A percentile compares a stretch with the other conserved stretches of the same genome.
Conservation (phyloP, 2,797 vertebrate species). For the Tauraco hartlaubi region DNA sequence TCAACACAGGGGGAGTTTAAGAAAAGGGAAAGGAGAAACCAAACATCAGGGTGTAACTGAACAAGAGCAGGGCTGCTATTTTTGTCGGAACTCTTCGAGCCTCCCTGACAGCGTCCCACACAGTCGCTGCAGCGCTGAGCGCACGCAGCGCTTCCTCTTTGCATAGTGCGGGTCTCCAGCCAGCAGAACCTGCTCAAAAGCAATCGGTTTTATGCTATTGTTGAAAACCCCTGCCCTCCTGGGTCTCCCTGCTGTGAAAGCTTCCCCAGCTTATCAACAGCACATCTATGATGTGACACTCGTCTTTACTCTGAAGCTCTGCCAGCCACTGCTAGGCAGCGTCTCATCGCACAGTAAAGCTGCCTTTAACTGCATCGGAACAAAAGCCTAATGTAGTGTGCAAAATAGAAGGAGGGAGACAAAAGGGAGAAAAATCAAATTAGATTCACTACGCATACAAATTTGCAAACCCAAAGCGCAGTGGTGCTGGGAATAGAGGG, state of each 20-base stretch:
- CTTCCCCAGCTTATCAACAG: background rate
- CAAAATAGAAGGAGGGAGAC: background rate
- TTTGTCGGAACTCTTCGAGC: background rate
- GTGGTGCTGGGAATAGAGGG: background rate
- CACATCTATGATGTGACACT: background rate
- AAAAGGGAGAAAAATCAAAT: slow-evolving; percentile 29
- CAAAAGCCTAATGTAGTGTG: slow-evolving; percentile 26
- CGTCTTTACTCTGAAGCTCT: background rate
- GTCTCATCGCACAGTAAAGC: background rate
- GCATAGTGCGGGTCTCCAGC: background rate
- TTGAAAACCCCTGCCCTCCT: background rate
- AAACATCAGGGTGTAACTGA: background rate
- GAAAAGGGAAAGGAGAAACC: background rate
- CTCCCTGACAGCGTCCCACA: background rate
- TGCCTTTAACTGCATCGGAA: slow-evolving; percentile 7
- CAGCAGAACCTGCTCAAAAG: background rate
- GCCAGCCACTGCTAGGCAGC: slow-evolving; percentile 23
- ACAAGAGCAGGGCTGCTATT: background rate
- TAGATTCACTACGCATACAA: background rate
- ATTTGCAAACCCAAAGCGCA: background rate
- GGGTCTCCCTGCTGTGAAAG: background rate
- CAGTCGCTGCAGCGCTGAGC: background rate
- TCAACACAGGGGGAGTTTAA: background rate
- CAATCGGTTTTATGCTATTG: background rate
- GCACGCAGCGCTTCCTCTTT: background rate